phyloP scores from a whole-genome alignment of 2,113 vertebrate genomes.

The Cairina moschata region DNA sequence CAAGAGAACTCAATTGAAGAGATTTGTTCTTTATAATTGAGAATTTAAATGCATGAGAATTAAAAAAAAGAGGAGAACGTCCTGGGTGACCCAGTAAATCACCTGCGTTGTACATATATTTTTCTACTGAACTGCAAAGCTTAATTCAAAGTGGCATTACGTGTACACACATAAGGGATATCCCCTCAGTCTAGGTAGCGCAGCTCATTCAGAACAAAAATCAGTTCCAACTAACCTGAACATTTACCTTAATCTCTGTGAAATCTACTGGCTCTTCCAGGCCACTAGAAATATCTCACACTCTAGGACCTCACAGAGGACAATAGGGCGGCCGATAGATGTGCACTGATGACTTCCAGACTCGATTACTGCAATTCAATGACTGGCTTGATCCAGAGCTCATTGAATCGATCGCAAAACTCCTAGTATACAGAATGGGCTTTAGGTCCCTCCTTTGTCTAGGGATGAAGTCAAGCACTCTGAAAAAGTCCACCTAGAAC shows the following conservation, averaged over 20 bases:
- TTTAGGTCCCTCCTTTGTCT: constrained; percentile 33
- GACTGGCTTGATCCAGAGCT: constrained; percentile 62
- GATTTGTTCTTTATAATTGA: constrained; percentile 47
- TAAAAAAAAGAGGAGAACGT: constrained; percentile 42
- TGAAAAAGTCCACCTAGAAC: constrained; percentile 44
- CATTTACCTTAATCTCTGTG: constrained; percentile 63
- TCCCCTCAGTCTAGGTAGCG: background rate
- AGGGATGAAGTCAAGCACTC: constrained; percentile 37
- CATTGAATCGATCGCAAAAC: constrained; percentile 58
- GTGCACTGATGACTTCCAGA: constrained; percentile 47
- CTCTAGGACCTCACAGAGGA: constrained; percentile 53
- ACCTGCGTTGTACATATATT: background rate
- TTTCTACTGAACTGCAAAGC: constrained; percentile 21
- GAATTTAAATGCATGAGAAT: constrained; percentile 30
- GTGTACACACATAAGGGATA: background rate
- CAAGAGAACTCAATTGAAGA: constrained; percentile 52
- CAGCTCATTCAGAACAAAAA: constrained; percentile 46
- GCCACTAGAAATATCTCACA: constrained; percentile 58
- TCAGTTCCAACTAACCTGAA: constrained; percentile 58
- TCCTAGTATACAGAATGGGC: constrained; percentile 2
- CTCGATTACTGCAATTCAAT: constrained; percentile 52
- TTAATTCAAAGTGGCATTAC: background rate
- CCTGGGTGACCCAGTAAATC: constrained; percentile 40
- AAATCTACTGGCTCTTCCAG: constrained; percentile 71
- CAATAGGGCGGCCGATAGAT: constrained; percentile 28